Evolutionary conservation across 2,888 invertebrate genomes (phyloP).

Genomic region (Choristoneura rosaceana): DNA sequence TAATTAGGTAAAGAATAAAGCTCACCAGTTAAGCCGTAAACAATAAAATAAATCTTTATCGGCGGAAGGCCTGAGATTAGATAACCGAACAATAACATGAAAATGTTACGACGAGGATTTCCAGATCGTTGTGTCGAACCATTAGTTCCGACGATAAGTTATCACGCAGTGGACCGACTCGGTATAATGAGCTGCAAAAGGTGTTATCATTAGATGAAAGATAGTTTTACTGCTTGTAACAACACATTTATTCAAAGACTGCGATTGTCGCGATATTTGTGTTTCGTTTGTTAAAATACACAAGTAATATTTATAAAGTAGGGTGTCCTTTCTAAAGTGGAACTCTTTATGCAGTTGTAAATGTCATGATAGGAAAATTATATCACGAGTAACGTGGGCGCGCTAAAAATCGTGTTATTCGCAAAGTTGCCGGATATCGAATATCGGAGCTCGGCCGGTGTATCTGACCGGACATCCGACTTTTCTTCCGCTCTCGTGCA

Average conservation of each 20-base stretch:
- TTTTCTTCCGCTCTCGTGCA: constrained; percentile 1
- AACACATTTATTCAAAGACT: no score
- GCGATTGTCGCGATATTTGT: no score
- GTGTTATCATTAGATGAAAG: not conserved
- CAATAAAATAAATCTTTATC: constrained; percentile 25
- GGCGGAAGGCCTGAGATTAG: constrained; percentile 1
- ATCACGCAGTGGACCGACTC: constrained; percentile 48
- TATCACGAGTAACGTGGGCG: not conserved
- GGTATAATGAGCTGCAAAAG: constrained; percentile 27
- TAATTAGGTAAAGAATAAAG: not conserved
- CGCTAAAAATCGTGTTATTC: constrained; percentile 3
- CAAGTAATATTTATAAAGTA: not conserved
- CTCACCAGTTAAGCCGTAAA: not conserved
- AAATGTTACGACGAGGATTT: constrained; percentile 16
- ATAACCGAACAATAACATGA: constrained; percentile 15
- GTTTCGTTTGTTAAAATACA: no score
- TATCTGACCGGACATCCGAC: constrained; percentile 6
- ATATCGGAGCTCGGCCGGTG: not conserved
- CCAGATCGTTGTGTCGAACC: constrained; percentile 58
- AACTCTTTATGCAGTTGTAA: not conserved
- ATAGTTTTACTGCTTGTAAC: not conserved
- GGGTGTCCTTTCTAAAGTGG: not conserved
- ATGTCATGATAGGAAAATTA: not conserved
- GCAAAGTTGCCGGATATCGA: constrained; percentile 1
- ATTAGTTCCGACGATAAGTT: constrained; percentile 62